These are phyloP conservation scores for Cyprinus carpio DNA, from an alignment of 2,113 vertebrate species.

Conservation along the genomic window DNA sequence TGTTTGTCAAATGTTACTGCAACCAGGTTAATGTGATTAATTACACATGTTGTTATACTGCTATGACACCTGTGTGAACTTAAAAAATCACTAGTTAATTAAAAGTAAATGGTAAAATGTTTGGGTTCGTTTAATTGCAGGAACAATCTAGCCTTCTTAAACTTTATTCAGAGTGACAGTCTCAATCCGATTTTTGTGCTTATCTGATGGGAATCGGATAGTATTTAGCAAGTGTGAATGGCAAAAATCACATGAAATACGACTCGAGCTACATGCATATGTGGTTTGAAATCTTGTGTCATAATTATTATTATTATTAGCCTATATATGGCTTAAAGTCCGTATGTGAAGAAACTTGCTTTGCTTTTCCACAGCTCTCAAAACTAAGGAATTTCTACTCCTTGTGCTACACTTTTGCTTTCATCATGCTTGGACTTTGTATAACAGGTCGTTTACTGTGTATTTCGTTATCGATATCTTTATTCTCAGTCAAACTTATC, in stretches of 20 bases:
- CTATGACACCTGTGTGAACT: background rate
- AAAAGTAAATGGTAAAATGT: background rate
- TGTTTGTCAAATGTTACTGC: background rate
- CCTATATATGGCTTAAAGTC: background rate
- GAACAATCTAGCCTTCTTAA: background rate
- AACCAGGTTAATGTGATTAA: background rate
- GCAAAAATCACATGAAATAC: background rate
- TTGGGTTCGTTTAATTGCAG: no score
- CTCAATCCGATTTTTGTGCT: no score
- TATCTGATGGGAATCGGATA: background rate
- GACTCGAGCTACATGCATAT: no score
- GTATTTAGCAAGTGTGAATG: background rate
- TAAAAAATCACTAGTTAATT: background rate
- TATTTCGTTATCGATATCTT: conserved; percentile 4
- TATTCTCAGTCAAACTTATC: background rate
- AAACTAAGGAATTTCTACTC: background rate
- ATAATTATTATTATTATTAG: no score
- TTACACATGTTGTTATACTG: background rate
- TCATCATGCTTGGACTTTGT: conserved; percentile 20
- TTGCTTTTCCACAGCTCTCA: background rate
- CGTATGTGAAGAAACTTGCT: background rate
- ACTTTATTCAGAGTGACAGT: background rate
- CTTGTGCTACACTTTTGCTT: background rate
- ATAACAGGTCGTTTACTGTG: background rate
- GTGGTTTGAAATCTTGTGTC: no score